A percentile compares a stretch with the other conserved stretches of the same genome.
These are phyloP conservation scores for Thunnus albacares DNA, from an alignment of 2,797 vertebrate species.

Conservation along the genomic window DNA sequence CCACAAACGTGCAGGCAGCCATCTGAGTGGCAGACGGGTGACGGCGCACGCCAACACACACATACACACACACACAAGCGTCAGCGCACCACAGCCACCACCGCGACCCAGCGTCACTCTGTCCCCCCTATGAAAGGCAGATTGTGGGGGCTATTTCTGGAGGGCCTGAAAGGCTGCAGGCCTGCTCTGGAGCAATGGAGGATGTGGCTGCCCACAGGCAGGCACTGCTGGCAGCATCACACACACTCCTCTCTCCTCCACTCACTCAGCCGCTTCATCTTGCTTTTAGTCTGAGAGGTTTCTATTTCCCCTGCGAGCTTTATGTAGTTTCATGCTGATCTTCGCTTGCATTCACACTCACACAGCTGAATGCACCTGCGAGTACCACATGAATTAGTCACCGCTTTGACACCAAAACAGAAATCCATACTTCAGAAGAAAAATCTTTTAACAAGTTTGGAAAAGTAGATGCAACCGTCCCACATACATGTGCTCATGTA, in stretches of 20 bases:
- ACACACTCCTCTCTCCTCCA: slow-evolving; percentile 49
- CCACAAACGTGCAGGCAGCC: slow-evolving; percentile 47
- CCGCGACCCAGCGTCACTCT: slow-evolving; percentile 55
- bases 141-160: slow-evolving; percentile 81
- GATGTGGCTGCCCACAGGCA: slow-evolving; percentile 81
- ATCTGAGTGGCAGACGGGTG: slow-evolving; percentile 43
- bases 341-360: background rate
- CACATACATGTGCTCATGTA: too few relatives aligned
- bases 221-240: slow-evolving; percentile 74
- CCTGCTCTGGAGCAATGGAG: slow-evolving; percentile 60
- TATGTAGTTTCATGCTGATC: background rate
- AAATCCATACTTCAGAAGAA: background rate
- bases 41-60: slow-evolving; percentile 35
- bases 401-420: background rate
- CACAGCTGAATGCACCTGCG: slow-evolving; percentile 7
- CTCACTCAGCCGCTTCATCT: slow-evolving; percentile 26
- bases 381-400: background rate
- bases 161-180: slow-evolving; percentile 67
- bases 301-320: slow-evolving; percentile 26
- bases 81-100: slow-evolving; percentile 42
- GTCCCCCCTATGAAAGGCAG: slow-evolving; percentile 77
- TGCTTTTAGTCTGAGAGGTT: slow-evolving; percentile 30
- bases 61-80: slow-evolving; percentile 43
- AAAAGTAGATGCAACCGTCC: too few relatives aligned
- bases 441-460: too few relatives aligned